Percentiles rank a stretch among this genome's conserved stretches.
Evolutionary conservation across 2,797 vertebrate species (phyloP).

Genomic region (Chelon auratus): DNA sequence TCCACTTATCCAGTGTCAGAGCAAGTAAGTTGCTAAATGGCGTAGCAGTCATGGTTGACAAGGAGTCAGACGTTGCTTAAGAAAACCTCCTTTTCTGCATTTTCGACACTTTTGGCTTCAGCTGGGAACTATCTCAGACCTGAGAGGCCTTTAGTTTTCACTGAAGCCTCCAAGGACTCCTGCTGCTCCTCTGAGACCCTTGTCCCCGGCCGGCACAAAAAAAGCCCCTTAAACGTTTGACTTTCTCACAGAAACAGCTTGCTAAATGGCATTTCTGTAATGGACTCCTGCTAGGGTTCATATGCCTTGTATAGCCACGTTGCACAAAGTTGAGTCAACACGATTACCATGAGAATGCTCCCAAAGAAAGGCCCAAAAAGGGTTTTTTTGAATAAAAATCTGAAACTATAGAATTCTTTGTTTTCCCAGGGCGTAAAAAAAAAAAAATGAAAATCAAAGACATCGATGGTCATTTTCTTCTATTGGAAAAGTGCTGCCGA

Average conservation of each 20-base stretch:
- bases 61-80: conserved; percentile 67
- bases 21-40: conserved; percentile 64
- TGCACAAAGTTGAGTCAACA: conserved; percentile 90
- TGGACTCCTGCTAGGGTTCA: conserved; percentile 91
- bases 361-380: conserved; percentile 83
- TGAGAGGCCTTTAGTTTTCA: conserved; percentile 79
- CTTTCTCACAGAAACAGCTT: conserved; percentile 90
- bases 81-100: conserved; percentile 80
- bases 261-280: conserved; percentile 90
- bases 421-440: conserved; percentile 78
- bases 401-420: conserved; percentile 93
- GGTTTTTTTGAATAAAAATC: conserved; percentile 87
- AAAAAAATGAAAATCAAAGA: conserved; percentile 93
- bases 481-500: conserved; percentile 88
- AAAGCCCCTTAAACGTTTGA: conserved; percentile 87
- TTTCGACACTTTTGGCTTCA: conserved; percentile 83
- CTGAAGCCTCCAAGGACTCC: conserved; percentile 80
- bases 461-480: conserved; percentile 91
- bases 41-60: conserved; percentile 74
- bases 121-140: conserved; percentile 83
- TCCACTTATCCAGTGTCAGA: conserved; percentile 63
- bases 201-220: conserved; percentile 79
- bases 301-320: conserved; percentile 86
- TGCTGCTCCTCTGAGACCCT: conserved; percentile 79
- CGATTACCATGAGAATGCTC: conserved; percentile 88